A percentile compares a stretch with the other conserved stretches of the same genome.
Evolutionary conservation across 2,113 vertebrate species (phyloP).

Genomic region (Trachemys scripta): DNA sequence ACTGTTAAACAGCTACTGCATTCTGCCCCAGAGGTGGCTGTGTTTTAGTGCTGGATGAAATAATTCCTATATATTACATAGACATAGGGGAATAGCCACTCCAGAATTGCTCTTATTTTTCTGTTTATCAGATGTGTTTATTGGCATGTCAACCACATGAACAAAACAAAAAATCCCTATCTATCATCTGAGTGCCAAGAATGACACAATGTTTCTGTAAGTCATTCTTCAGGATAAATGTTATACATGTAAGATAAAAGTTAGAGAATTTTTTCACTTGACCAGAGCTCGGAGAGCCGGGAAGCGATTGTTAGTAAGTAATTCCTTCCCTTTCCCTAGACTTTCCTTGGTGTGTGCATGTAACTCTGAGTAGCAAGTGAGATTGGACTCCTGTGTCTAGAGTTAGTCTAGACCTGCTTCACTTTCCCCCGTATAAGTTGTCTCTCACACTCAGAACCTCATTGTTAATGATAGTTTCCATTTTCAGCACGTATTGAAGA

Average conservation of each 20-base stretch:
- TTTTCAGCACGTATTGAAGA: conserved; percentile 54
- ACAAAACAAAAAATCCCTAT: neutral
- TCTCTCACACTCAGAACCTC: conserved; percentile 50
- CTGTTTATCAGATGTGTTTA: neutral
- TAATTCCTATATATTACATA: neutral
- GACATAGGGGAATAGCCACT: rapidly evolving
- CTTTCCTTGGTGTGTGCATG: neutral
- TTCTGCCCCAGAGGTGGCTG: conserved; percentile 3
- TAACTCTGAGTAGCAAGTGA: neutral
- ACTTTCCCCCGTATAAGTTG: conserved; percentile 2
- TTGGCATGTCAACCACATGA: neutral
- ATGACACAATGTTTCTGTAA: neutral
- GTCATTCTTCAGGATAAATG: neutral
- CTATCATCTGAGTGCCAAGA: neutral
- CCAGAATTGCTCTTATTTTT: conserved; percentile 9
- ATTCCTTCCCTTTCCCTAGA: neutral
- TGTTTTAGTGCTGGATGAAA: neutral
- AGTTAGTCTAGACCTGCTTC: neutral
- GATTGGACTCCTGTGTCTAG: neutral
- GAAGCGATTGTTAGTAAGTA: neutral
- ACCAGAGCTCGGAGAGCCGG: too few species aligned
- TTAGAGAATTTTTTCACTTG: too few species aligned
- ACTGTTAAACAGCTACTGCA: neutral
- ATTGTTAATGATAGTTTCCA: conserved; percentile 51
- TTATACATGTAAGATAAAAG: neutral